These are phyloP conservation scores for Lepidothrix coronata DNA, from an alignment of 2,113 vertebrate genomes.

Conservation along the genomic window DNA sequence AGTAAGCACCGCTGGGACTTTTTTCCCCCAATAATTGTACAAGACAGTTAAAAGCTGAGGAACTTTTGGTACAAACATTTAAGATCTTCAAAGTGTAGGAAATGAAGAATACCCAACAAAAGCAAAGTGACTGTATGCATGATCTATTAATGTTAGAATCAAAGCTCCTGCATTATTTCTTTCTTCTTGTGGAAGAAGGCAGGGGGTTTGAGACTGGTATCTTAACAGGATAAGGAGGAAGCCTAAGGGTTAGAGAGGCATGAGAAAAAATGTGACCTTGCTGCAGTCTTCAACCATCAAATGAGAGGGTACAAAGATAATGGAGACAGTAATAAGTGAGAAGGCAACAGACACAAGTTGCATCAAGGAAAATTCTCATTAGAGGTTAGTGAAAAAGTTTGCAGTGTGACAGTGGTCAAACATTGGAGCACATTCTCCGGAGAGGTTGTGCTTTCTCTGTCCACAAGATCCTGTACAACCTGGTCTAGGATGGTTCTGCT, in stretches of 20 bases:
- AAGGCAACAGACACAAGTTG: background rate
- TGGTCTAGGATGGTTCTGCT: background rate
- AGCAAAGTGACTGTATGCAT: accelerated
- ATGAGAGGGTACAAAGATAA: background rate
- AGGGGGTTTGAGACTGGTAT: background rate
- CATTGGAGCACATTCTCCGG: background rate
- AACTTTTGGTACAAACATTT: background rate
- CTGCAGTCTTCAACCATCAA: background rate
- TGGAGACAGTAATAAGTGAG: background rate
- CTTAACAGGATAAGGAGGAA: background rate
- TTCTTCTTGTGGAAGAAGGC: background rate
- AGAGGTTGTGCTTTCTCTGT: background rate
- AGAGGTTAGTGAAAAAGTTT: background rate
- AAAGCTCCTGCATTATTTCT: background rate
- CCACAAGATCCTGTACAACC: background rate
- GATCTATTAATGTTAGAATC: background rate
- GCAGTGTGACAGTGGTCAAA: background rate
- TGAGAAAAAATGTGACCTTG: background rate
- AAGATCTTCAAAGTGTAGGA: background rate
- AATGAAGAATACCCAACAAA: background rate
- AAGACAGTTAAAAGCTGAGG: background rate
- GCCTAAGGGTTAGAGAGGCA: background rate
- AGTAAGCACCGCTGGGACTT: background rate
- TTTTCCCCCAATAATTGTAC: background rate
- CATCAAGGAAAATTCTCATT: background rate